Evolutionary conservation across 2,797 vertebrate species (phyloP).

Genomic region (Prunella strophiata): DNA sequence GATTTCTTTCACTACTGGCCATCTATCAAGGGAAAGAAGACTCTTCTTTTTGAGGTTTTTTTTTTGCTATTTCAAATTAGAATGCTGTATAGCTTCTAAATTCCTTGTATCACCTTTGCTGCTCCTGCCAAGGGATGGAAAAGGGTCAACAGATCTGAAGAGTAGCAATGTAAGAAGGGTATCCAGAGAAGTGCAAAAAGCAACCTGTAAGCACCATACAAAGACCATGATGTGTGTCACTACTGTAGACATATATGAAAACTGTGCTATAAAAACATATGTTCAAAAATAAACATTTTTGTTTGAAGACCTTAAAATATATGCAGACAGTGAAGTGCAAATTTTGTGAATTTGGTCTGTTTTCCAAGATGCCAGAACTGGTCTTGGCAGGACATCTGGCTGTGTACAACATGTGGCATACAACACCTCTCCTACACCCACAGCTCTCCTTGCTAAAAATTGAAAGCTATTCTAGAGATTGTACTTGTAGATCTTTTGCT

Average conservation of each 20-base stretch:
- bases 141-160: background rate
- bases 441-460: background rate
- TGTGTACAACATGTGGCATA: background rate
- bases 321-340: background rate
- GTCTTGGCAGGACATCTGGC: background rate
- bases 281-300: background rate
- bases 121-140: background rate
- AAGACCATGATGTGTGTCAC: background rate
- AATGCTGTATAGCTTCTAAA: background rate
- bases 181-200: background rate
- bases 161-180: background rate
- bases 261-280: background rate
- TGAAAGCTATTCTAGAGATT: background rate
- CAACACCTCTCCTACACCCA: background rate
- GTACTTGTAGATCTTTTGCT: background rate
- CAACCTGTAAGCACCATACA: rapidly evolving
- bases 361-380: background rate
- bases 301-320: background rate
- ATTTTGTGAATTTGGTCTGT: background rate
- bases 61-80: background rate
- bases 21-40: background rate
- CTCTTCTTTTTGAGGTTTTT: background rate
- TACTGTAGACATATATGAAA: background rate
- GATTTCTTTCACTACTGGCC: background rate
- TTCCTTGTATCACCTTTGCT: background rate